Evolutionary conservation across 1,140 invertebrate species (phyloP), one percentile per base, ranked within the genome.

Genomic region (Stegodyphus mimosarum): DNA sequence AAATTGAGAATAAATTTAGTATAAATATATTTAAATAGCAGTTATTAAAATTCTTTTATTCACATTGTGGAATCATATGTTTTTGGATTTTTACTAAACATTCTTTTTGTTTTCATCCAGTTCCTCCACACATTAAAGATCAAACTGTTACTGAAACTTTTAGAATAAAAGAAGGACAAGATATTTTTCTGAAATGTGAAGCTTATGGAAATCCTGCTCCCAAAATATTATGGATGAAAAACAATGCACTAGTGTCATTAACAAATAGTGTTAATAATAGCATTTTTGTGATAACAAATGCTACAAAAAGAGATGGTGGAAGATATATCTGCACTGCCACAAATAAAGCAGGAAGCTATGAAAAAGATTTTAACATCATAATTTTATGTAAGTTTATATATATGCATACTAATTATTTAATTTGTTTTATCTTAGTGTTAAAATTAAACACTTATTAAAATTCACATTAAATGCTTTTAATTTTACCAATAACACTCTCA

Each of bases 331-430:
- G 91, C 87, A 77, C 88, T 33, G 90, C 90, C 13, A 87, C 81
- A 33, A 91, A 91, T 88, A 87, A 87, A 71, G 90, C 90, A 83
- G 91, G 91, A 89, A 93, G 90, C 91, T 92, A 92, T 69, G 93
- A 92, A 87, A 93, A 93, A 87, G 91, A 92, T 10, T 93, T 94
- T 81, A 90, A 91, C 87, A 89, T 95, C 60, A 89, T 92, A 76
- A 92, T 95, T 60, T 93, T 94, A 88, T 93, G 94, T 94, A 91
- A 88, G 89, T 60, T 60, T 60, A 60, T 60, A 2, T 10, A 60
- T 60, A 60, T 60, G 9, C 33, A 33, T 33, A 3, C 33, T 33
- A 33, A 33, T 33, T 33, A 33, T 33, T 33, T 33, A 33, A 33
- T 33, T 33, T 33, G 33, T 33, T 33, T 33, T 3, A 1, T 33